Evolutionary conservation across 2,797 vertebrate species (phyloP).

Genomic region (Sebastes reedi): DNA sequence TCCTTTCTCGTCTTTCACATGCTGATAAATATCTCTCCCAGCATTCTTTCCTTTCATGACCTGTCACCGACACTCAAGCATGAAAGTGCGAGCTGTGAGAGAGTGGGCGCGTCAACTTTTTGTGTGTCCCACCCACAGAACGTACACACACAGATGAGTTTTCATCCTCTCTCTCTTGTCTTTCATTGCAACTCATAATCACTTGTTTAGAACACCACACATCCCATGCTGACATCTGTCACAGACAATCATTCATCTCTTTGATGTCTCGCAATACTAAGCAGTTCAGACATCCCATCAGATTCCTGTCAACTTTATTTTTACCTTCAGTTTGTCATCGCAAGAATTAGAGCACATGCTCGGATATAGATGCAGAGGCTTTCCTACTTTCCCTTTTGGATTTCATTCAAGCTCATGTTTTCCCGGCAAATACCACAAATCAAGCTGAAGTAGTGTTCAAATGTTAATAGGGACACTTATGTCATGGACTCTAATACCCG

Average conservation of each 20-base stretch:
- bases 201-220: constrained; percentile 45
- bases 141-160: constrained; percentile 31
- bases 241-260: constrained; percentile 46
- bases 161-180: constrained; percentile 2
- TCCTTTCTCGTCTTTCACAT: constrained; percentile 61
- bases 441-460: not conserved
- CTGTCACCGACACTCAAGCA: constrained; percentile 56
- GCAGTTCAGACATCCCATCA: constrained; percentile 58
- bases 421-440: constrained; percentile 13
- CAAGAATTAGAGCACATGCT: constrained; percentile 25
- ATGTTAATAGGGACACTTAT: not conserved
- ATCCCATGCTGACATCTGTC: constrained; percentile 58
- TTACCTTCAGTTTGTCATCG: constrained; percentile 59
- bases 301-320: constrained; percentile 59
- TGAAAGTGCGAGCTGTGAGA: constrained; percentile 48
- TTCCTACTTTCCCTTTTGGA: not conserved
- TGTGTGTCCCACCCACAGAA: constrained; percentile 44
- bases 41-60: constrained; percentile 71
- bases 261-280: constrained; percentile 39
- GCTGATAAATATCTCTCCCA: constrained; percentile 68
- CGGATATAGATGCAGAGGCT: not conserved
- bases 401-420: constrained; percentile 36
- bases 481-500: not conserved
- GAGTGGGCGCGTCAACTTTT: constrained; percentile 37
- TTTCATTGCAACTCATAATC: constrained; percentile 39